Evolutionary conservation across 1,140 invertebrate genomes (phyloP).

Genomic region (Hyphantria cunea): DNA sequence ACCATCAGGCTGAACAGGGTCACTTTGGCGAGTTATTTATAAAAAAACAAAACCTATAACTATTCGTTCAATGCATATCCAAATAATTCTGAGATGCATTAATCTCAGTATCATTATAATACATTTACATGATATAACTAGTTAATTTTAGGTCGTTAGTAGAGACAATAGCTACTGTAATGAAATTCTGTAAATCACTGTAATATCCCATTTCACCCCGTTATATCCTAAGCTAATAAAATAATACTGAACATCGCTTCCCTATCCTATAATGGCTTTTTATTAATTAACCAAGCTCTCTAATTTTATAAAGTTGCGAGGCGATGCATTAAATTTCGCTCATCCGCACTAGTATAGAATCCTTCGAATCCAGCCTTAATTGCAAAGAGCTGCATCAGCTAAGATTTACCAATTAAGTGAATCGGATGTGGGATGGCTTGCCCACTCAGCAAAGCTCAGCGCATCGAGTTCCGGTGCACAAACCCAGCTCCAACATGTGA

Average conservation of each 20-base stretch:
- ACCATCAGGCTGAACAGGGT: no score
- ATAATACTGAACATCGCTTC: slow-evolving; percentile 6
- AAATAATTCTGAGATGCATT: no score
- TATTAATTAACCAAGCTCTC: slow-evolving; percentile 32
- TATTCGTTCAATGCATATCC: no score
- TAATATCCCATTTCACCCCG: not conserved
- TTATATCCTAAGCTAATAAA: not conserved
- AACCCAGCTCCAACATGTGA: slow-evolving; percentile 17
- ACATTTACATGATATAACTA: no score
- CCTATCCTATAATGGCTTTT: slow-evolving; percentile 22
- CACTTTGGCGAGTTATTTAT: no score
- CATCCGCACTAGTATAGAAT: slow-evolving; percentile 51
- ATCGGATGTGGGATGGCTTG: slow-evolving; percentile 65
- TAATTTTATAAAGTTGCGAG: slow-evolving; percentile 36
- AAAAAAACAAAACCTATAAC: no score
- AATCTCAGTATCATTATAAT: no score
- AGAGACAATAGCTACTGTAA: not conserved
- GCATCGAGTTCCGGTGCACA: slow-evolving; percentile 28
- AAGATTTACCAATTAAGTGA: slow-evolving; percentile 78
- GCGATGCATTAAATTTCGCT: slow-evolving; percentile 52
- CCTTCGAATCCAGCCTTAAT: slow-evolving; percentile 57
- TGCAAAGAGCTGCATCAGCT: slow-evolving; percentile 73
- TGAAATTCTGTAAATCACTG: slow-evolving; percentile 1
- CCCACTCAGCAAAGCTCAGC: slow-evolving; percentile 49
- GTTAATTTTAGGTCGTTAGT: not conserved